Evolutionary conservation across 2,888 invertebrate species (phyloP).

Genomic region (Candidula unifasciata): DNA sequence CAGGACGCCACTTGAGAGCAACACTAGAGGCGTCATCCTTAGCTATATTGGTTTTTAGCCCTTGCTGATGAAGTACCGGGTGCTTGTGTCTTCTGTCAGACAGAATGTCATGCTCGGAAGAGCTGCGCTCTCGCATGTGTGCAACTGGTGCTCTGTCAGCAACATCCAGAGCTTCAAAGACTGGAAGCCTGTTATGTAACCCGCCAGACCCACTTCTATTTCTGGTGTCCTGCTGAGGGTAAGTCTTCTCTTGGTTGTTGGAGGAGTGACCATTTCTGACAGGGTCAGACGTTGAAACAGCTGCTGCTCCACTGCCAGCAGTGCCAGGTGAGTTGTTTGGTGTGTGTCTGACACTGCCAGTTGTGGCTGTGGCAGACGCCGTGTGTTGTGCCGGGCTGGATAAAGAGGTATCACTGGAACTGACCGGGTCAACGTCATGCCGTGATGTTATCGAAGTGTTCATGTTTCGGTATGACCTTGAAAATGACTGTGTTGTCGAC

Average conservation of each 20-base stretch:
- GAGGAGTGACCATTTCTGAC: not conserved
- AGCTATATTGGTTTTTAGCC: not conserved
- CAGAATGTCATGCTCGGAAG: slow-evolving; percentile 49
- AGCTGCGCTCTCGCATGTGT: slow-evolving; percentile 42
- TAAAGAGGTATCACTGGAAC: not conserved
- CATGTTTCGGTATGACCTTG: not conserved
- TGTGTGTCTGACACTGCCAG: not conserved
- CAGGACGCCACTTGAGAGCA: slow-evolving; percentile 14
- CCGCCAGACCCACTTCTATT: slow-evolving; percentile 46
- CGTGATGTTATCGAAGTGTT: not conserved
- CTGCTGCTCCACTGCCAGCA: not conserved
- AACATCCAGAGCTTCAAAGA: not conserved
- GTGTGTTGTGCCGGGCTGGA: not conserved
- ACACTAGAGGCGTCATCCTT: not conserved
- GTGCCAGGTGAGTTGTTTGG: not conserved
- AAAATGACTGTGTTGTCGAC: not conserved
- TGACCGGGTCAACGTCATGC: not conserved
- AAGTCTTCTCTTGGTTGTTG: slow-evolving; percentile 35
- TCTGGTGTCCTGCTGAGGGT: slow-evolving; percentile 12
- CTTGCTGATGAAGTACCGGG: not conserved
- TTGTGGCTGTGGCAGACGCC: not conserved
- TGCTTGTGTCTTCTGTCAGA: slow-evolving; percentile 18
- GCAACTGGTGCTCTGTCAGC: not conserved
- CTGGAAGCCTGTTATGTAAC: not conserved
- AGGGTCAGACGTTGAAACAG: not conserved